A percentile compares a stretch with the other conserved stretches of the same genome.
Evolutionary conservation across 2,888 invertebrate genomes (phyloP).

Genomic region (Trimorus sp.): DNA sequence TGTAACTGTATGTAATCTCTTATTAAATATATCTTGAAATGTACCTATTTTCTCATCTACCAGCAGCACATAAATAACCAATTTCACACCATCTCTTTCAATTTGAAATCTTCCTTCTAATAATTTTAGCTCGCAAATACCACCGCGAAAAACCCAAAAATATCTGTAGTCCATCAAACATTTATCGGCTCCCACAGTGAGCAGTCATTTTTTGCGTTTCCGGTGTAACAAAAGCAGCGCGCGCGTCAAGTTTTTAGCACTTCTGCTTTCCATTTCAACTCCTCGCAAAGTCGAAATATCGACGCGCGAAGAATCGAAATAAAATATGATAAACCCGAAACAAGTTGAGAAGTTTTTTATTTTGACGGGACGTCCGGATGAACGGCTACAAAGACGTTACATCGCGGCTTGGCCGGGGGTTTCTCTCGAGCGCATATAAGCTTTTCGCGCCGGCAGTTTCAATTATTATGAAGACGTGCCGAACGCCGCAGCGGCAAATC

Average conservation of each 20-base stretch:
- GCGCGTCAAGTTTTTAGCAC: not conserved
- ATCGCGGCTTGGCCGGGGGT: conserved; percentile 13
- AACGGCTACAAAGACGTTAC: conserved; percentile 30
- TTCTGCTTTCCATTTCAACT: conserved; percentile 16
- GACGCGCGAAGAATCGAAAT: conserved; percentile 17
- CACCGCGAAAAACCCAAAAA: too few species aligned
- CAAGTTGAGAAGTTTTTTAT: conserved; percentile 24
- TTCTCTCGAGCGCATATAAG: conserved; percentile 36
- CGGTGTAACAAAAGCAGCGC: too few species aligned
- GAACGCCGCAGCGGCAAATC: conserved; percentile 20
- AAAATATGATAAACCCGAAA: conserved; percentile 31
- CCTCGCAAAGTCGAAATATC: conserved; percentile 16
- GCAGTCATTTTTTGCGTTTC: too few species aligned
- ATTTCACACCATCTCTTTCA: too few species aligned
- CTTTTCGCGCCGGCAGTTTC: conserved; percentile 38
- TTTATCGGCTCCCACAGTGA: too few species aligned
- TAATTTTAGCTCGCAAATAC: too few species aligned
- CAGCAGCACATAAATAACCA: too few species aligned
- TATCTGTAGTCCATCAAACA: too few species aligned
- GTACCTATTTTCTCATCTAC: too few species aligned
- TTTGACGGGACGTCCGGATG: conserved; percentile 23
- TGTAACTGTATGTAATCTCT: too few species aligned
- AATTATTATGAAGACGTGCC: conserved; percentile 35
- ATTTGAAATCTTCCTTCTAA: too few species aligned
- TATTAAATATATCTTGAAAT: too few species aligned